A percentile compares a stretch with the other conserved stretches of the same genome.
Evolutionary conservation across 92 coral and sea anemone genomes (phyloP).

Genomic region (Porites rus): DNA sequence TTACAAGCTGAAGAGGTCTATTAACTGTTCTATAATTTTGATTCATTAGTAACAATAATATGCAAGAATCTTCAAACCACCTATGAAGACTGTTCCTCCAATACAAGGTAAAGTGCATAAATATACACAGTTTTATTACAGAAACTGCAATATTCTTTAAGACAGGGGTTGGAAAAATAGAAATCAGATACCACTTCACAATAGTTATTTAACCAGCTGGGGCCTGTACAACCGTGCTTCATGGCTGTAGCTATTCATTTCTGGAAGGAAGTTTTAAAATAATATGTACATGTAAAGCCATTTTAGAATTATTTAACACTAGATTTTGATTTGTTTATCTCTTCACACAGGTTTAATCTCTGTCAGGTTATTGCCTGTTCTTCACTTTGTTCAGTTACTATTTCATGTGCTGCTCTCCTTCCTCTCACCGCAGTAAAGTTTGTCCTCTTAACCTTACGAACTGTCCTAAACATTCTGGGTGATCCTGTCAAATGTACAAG

Average conservation of each 20-base stretch:
- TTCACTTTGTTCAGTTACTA: conserved; percentile 79
- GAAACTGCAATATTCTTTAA: background rate
- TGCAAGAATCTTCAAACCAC: conserved; percentile 92
- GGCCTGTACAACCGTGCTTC: background rate
- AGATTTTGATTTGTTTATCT: background rate
- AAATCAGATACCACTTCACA: background rate
- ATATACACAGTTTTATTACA: background rate
- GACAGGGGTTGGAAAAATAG: background rate
- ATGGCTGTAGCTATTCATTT: too few relatives aligned
- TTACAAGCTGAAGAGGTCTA: too few relatives aligned
- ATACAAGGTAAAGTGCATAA: conserved; percentile 63
- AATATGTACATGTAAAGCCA: background rate
- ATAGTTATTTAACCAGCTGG: background rate
- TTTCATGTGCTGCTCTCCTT: conserved; percentile 74
- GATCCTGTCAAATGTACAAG: conserved; percentile 59
- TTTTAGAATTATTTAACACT: background rate
- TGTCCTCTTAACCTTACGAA: conserved; percentile 77
- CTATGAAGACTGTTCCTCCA: conserved; percentile 72
- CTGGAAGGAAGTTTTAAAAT: too few relatives aligned
- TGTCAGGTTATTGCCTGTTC: conserved; percentile 88
- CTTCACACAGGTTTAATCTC: conserved; percentile 55
- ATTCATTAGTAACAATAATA: conserved; percentile 76
- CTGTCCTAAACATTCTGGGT: conserved; percentile 67
- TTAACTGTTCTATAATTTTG: background rate
- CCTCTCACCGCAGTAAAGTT: conserved; percentile 75